Conservation (phyloP, 1,140 invertebrate genomes). For the Drosophila neocordata region DNA sequence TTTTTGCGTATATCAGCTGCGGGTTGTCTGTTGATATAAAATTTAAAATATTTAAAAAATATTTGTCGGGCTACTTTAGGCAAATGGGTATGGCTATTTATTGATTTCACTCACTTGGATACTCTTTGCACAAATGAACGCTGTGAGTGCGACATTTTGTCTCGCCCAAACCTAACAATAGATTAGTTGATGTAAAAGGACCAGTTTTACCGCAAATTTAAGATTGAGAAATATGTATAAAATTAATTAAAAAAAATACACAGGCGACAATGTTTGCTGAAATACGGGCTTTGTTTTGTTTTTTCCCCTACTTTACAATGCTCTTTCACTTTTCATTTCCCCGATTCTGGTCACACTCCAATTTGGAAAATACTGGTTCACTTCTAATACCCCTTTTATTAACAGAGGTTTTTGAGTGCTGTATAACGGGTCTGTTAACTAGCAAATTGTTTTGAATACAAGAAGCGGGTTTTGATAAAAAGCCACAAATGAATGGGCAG, state of each 20-base stretch:
- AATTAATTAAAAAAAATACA: not conserved
- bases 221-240: not conserved
- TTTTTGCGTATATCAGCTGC: conserved; percentile 90
- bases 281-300: not conserved
- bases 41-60: conserved; percentile 1
- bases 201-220: not conserved
- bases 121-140: conserved; percentile 92
- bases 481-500: no score
- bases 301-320: not conserved
- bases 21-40: conserved; percentile 85
- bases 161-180: no score
- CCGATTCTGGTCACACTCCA: not conserved
- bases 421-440: no score
- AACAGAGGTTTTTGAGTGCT: no score
- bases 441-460: no score
- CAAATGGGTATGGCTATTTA: conserved; percentile 7
- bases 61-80: not conserved
- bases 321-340: not conserved
- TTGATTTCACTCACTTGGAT: conserved; percentile 85
- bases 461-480: no score
- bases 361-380: not conserved
- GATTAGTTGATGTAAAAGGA: not conserved
- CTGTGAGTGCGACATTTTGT: conserved; percentile 83
- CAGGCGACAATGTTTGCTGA: not conserved
- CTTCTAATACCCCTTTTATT: no score